Evolutionary conservation across 1,140 invertebrate genomes (phyloP), one percentile per base, ranked within the genome.

Genomic region (Neodiprion lecontei): DNA sequence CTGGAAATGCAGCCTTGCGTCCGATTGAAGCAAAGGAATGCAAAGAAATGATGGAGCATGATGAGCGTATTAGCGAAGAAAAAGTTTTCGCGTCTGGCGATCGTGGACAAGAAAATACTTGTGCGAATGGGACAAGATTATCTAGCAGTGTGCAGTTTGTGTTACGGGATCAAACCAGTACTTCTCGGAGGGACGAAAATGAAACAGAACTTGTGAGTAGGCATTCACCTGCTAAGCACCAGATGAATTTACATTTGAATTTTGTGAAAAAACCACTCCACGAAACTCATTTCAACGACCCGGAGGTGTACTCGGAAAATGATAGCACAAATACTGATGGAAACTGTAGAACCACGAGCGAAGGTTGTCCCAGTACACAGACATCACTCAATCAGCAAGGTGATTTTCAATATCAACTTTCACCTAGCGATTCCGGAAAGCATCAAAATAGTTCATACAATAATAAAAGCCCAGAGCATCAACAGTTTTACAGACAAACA

Each of bases 1-100:
- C 79, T 8, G 79, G 75, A 0, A 82, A 84, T 0, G 81, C 83
- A 75, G 75, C 79, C 0, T 82, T 81, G 21, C 82, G 83, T 9
- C 65, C 78, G 8, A 70, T 48, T 7, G 81, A 83, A 9, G 70
- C 47, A n/a, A 82, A 83, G 50, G 75, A 79, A 1, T 49, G 75
- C 12, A 73, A 76, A 23, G 69, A 72, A 11, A 67, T 40, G 4
- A 23, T 50, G n/a, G n/a, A 72, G 14, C 67, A 69, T 21, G 67
- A 69, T 14, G 61, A 65, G 12, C 12, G 17, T 65, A 14, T 21
- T 65, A 65, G 17, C 5, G 48, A 77, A 1, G 48, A 61, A 71
- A 72, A 65, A 48, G 48, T 12, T 11, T 61, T 61, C 11, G n/a
- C 0, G 3, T 61, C 53, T 12, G 53, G n/a, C 53, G 53, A 61